phyloP scores from a whole-genome alignment of 2,888 invertebrate genomes.

The Seladonia tumulorum region DNA sequence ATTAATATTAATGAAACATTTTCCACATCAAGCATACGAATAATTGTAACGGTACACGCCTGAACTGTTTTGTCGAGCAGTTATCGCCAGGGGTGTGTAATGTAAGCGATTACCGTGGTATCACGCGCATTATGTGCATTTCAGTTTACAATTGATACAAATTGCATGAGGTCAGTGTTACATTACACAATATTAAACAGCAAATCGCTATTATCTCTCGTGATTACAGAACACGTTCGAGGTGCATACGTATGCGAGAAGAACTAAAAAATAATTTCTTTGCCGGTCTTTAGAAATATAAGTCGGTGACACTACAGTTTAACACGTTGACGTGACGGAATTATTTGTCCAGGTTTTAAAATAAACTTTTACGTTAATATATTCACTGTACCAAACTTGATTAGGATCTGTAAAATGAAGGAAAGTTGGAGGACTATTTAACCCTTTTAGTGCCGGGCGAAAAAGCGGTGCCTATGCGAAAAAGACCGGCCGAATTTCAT shows the following conservation, averaged over 20 bases:
- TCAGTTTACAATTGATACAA: conserved; percentile 9
- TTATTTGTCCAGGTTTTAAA: too few relatives aligned
- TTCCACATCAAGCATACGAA: background rate
- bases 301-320: background rate
- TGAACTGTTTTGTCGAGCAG: background rate
- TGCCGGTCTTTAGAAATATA: background rate
- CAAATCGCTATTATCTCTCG: background rate
- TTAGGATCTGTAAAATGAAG: too few relatives aligned
- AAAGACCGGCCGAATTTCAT: too few relatives aligned
- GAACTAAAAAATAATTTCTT: background rate
- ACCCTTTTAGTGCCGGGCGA: too few relatives aligned
- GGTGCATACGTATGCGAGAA: background rate
- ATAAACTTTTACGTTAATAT: too few relatives aligned
- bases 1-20: conserved; percentile 6
- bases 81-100: background rate
- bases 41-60: background rate
- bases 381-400: too few relatives aligned
- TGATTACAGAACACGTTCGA: background rate
- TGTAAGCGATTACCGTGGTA: conserved; percentile 17
- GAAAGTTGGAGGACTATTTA: too few relatives aligned
- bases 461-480: too few relatives aligned
- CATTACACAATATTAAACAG: background rate
- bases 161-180: background rate
- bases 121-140: background rate
- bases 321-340: too few relatives aligned